Percentiles rank a stretch among this genome's conserved stretches.
Evolutionary conservation across 2,797 vertebrate genomes (phyloP).

Genomic region (Hoplostethus atlanticus): DNA sequence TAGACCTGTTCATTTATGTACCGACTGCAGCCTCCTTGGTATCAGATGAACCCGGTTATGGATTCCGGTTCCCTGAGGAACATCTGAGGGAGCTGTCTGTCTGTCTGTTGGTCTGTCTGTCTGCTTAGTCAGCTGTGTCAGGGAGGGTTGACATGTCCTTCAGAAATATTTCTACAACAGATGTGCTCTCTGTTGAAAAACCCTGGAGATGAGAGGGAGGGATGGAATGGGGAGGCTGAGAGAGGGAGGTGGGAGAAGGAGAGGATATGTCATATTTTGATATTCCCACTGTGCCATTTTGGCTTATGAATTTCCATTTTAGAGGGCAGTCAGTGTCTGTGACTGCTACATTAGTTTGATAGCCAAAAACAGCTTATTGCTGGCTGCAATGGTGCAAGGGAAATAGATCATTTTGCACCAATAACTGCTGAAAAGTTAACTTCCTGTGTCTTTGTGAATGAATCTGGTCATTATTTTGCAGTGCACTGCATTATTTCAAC

Average conservation of each 20-base stretch:
- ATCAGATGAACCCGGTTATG: conserved; percentile 11
- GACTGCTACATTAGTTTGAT: conserved; percentile 69
- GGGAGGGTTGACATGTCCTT: conserved; percentile 59
- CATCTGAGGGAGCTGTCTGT: neutral
- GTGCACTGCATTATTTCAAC: conserved; percentile 11
- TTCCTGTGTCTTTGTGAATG: conserved; percentile 23
- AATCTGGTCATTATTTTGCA: conserved; percentile 28
- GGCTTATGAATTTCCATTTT: conserved; percentile 74
- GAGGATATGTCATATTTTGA: conserved; percentile 66
- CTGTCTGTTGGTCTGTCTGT: conserved; percentile 23
- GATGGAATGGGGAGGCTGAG: neutral
- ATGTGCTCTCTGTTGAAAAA: conserved; percentile 60
- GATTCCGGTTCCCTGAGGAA: conserved; percentile 17
- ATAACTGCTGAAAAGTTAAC: conserved; percentile 38
- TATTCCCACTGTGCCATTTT: conserved; percentile 72
- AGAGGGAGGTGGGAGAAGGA: conserved; percentile 22
- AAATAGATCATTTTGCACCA: conserved; percentile 41
- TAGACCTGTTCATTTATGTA: neutral
- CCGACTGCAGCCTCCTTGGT: conserved; percentile 13
- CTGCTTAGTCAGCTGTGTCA: conserved; percentile 54
- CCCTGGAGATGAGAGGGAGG: conserved; percentile 41
- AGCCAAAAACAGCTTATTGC: conserved; percentile 62
- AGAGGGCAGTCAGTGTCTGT: conserved; percentile 68
- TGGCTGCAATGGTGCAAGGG: neutral
- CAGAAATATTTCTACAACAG: conserved; percentile 52